Conservation (phyloP, 2,888 invertebrate genomes). For the Theodoxus fluviatilis region DNA sequence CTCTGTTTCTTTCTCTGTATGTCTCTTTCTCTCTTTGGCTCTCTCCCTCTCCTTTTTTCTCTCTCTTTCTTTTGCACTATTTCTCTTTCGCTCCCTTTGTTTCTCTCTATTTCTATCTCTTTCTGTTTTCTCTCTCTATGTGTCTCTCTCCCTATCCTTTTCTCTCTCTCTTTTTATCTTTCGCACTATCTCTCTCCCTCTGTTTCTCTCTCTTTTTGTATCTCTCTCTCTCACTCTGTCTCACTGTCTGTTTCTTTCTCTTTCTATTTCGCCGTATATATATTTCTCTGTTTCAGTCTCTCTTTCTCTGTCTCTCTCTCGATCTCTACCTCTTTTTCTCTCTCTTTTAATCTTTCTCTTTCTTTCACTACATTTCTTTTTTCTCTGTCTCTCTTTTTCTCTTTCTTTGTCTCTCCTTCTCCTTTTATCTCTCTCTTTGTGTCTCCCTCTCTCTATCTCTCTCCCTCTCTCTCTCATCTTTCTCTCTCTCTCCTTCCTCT, state of each 20-base stretch:
- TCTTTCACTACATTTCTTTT: background rate
- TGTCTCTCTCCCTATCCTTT: background rate
- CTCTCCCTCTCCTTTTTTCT: background rate
- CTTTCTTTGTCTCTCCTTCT: too few relatives aligned
- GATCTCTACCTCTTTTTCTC: background rate
- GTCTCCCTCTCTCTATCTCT: background rate
- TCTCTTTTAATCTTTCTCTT: background rate
- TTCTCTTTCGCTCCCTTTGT: background rate
- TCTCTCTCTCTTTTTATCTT: background rate
- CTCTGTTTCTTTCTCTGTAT: background rate
- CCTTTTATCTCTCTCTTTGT: background rate
- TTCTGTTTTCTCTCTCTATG: background rate
- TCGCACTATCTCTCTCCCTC: conserved; percentile 3
- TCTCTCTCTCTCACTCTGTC: conserved; percentile 21
- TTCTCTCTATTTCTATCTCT: too few relatives aligned
- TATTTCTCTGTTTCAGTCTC: background rate
- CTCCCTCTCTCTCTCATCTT: background rate
- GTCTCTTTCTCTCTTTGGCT: background rate
- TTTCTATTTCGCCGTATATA: conserved; percentile 19
- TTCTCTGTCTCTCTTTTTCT: background rate
- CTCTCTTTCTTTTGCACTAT: background rate
- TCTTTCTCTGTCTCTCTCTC: background rate
- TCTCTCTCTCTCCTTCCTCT: conserved; percentile 1
- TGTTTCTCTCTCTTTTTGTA: conserved; percentile 17
- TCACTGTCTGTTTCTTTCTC: conserved; percentile 6